Base-by-base conservation (phyloP, 2,888 invertebrate genomes). In the Lepidonotus clava region DNA sequence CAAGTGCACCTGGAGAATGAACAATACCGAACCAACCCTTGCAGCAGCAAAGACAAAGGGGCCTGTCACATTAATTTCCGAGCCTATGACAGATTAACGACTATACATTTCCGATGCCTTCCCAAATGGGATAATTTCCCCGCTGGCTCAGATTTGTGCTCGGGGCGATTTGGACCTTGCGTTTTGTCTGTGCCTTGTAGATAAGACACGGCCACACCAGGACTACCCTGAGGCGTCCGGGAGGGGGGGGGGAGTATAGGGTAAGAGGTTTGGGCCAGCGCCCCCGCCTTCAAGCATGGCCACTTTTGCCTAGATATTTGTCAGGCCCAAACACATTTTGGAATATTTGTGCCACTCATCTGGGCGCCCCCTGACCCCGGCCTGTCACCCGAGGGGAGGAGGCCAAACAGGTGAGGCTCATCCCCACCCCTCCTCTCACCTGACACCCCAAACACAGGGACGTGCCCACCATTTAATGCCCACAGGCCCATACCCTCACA, bases 301-400 rank as follows among this genome's bases (percentile, higher is more conserved):
- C 46, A 46, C 46, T 11, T 18, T 46, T 46, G 46, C 46, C 46
- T 46, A 11, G 18, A 18, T 71, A 21, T 71, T 71, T 34, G 71
- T 21, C 6, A 5, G 14, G 11, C 18, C 14, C n/a, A 71, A 34
- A 71, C 38, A 71, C 71, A 71, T 71, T 38, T 71, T 38, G 71
- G 71, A 71, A 71, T 71, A 71, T 71, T 34, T 71, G 71, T 71
- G 38, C 36, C 71, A 71, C 71, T 71, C 38, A 71, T 71, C 71
- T 34, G 34, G 36, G 34, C 71, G 71, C 34, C 71, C 71, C 71
- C 38, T 66, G 11, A 38, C 71, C 71, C 71, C 14, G 71, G 21
- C 24, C 34, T 71, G 71, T 71, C 71, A 71, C 2, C 71, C 14
- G 71, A 38, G 71, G 38, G n/a, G 71, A 6, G 18, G 24, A 38